Conservation (phyloP, 2,888 invertebrate genomes). For the Watsonalla cultraria region DNA sequence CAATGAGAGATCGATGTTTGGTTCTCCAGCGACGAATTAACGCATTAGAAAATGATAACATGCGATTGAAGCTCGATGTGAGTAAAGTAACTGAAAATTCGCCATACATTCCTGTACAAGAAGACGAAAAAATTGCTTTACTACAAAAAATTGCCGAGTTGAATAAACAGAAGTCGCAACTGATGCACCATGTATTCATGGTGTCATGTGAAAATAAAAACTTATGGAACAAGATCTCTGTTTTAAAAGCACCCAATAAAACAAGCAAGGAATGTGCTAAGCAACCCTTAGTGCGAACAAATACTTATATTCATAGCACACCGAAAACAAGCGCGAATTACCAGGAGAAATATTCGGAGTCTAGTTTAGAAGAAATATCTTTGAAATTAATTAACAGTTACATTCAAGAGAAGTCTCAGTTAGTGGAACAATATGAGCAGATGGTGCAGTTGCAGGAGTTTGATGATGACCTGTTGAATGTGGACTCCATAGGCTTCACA, state of each 20-base stretch:
- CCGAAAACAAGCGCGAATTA: conserved; percentile 79
- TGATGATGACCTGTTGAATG: conserved; percentile 72
- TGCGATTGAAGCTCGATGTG: conserved; percentile 73
- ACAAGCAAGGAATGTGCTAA: conserved; percentile 40
- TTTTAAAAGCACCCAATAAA: conserved; percentile 54
- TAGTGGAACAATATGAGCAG: conserved; percentile 83
- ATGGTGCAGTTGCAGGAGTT: conserved; percentile 81
- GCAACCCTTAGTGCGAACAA: conserved; percentile 61
- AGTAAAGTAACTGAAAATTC: conserved; percentile 45
- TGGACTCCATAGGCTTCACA: conserved; percentile 81
- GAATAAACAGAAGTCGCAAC: conserved; percentile 85
- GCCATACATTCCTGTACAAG: conserved; percentile 49
- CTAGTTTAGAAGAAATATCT: conserved; percentile 88
- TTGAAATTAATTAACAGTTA: conserved; percentile 84
- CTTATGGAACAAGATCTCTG: conserved; percentile 86
- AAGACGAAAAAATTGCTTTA: conserved; percentile 71
- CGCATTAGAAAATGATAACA: conserved; percentile 86
- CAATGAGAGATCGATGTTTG: conserved; percentile 89
- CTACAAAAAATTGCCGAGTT: conserved; percentile 83
- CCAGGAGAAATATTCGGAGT: conserved; percentile 75
- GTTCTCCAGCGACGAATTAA: conserved; percentile 85
- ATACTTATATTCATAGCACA: conserved; percentile 84
- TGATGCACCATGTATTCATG: conserved; percentile 88
- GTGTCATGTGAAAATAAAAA: conserved; percentile 89
- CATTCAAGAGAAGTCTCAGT: conserved; percentile 82